Base-by-base conservation (phyloP, 2,888 invertebrate species). In the Acleris holmiana region DNA sequence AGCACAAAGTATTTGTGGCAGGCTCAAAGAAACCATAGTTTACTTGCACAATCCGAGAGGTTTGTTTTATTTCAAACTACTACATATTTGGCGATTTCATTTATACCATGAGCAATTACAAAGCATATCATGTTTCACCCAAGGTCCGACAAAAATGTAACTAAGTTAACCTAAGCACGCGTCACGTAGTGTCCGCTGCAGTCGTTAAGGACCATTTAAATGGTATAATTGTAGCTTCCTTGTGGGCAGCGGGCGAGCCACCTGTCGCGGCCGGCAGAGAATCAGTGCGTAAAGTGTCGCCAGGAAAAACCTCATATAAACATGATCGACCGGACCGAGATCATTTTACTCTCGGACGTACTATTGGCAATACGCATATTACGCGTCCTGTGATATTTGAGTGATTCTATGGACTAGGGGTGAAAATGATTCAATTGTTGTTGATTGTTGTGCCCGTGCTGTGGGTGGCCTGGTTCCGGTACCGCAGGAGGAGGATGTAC, bases 401-500 rank as follows among this genome's bases (percentile, higher is more conserved):
- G 48, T n/a, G 18, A 17, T 61, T 41, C 5, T 13, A 40, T 17
- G 29, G 15, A 51, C 48, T 18, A n/a, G 44, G 48, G 7, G 48
- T 44, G 23, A 53, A 6, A 48, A 55, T 65, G 62, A 19, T 67
- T 3, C n/a, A 63, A 15, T 21, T 58, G 61, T 56, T 60, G 53
- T 61, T 68, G 41, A 18, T 67, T 19, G 7, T 25, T 29, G 47
- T 69, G 58, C 46, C 57, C 19, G 40, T 68, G 59, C 15, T 69
- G 21, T 70, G 70, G 69, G 35, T 66, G 41, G 66, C 58, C 21
- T 49, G 62, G 57, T 70, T 67, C 48, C 51, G 70, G 49, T 70
- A 64, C 13, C 67, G 66, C 6, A 50, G 71, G 40, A 53, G 70
- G 41, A 53, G 67, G 47, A 67, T 73, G 67, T 71, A 71, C 55